Evolutionary conservation across 2,888 invertebrate species (phyloP), one percentile per base, ranked within the genome.

Genomic region (Microdon myrmicae): DNA sequence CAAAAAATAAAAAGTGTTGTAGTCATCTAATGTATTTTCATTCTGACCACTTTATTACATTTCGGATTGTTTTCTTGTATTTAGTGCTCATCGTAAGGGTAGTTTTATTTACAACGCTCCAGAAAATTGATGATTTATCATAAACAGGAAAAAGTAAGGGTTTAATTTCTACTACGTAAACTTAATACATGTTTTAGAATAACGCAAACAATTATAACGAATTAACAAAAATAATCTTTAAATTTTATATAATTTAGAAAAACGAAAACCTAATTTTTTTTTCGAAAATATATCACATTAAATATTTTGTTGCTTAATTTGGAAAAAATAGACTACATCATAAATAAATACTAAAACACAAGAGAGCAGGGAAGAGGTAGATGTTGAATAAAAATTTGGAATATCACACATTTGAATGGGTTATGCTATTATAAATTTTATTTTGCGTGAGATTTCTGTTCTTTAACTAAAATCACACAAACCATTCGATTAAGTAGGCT

Each of bases 391-490:
- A 34, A 43, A 71, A 76, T 75, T 76, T 76, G 74, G 74, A 69
- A 69, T 74, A 78, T 77, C 78, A 78, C 77, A 76, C 78, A 78
- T 76, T n/a, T n/a, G n/a, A n/a, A n/a, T n/a, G n/a, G n/a, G n/a
- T n/a, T n/a, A n/a, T 70, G 71, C 51, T 37, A 38, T 47, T 22
- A 35, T 31, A 23, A 22, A 43, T 43, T 39, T 44, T 25, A 19
- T 23, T 20, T 39, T 20, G n/a, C n/a, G n/a, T n/a, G n/a, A 13
- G 32, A 41, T 20, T 14, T 17, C 8, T 20, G 16, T 31, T 35
- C 29, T 9, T 32, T 45, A n/a, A n/a, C n/a, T n/a, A n/a, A n/a
- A n/a, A n/a, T n/a, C n/a, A n/a, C n/a, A n/a, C n/a, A n/a, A n/a
- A n/a, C n/a, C n/a, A n/a, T n/a, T n/a, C n/a, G n/a, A n/a, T n/a